These are phyloP conservation scores for Andrena bucephala DNA, from an alignment of 2,888 invertebrate genomes.

Conservation along the genomic window DNA sequence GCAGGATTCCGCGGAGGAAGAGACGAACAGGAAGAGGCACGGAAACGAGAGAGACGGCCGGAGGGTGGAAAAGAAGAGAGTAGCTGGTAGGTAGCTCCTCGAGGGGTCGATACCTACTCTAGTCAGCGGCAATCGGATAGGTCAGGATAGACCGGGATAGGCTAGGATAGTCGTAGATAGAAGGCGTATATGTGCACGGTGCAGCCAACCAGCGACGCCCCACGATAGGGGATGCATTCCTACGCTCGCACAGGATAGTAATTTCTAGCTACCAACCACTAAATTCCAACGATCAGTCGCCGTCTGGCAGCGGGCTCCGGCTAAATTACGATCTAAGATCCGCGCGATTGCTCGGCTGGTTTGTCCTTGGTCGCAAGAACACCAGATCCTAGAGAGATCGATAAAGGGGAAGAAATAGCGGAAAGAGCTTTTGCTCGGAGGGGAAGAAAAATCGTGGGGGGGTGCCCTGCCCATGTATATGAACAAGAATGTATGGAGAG, in stretches of 20 bases:
- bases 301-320: slow-evolving; percentile 9
- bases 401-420: slow-evolving; percentile 22
- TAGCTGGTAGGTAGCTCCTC: slow-evolving; percentile 33
- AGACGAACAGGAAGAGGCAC: background rate
- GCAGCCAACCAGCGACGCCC: slow-evolving; percentile 53
- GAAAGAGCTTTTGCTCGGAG: slow-evolving; percentile 13
- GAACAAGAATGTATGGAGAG: slow-evolving; percentile 21
- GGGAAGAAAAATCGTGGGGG: slow-evolving; percentile 29
- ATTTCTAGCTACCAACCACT: slow-evolving; percentile 49
- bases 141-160: slow-evolving; percentile 69
- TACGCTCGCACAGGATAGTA: slow-evolving; percentile 43
- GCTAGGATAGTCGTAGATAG: slow-evolving; percentile 51
- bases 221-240: slow-evolving; percentile 47
- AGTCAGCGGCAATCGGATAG: slow-evolving; percentile 75
- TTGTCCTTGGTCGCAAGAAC: slow-evolving; percentile 37
- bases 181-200: slow-evolving; percentile 28
- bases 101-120: slow-evolving; percentile 76
- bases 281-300: slow-evolving; percentile 47
- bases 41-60: slow-evolving; percentile 15
- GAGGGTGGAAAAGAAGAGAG: slow-evolving; percentile 52
- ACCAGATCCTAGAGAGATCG: slow-evolving; percentile 24
- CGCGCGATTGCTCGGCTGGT: slow-evolving; percentile 27
- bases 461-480: slow-evolving; percentile 32
- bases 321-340: slow-evolving; percentile 48
- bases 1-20: slow-evolving; percentile 33